Evolutionary conservation across 2,888 invertebrate species (phyloP).

Genomic region (Rhorus exstirpatorius): DNA sequence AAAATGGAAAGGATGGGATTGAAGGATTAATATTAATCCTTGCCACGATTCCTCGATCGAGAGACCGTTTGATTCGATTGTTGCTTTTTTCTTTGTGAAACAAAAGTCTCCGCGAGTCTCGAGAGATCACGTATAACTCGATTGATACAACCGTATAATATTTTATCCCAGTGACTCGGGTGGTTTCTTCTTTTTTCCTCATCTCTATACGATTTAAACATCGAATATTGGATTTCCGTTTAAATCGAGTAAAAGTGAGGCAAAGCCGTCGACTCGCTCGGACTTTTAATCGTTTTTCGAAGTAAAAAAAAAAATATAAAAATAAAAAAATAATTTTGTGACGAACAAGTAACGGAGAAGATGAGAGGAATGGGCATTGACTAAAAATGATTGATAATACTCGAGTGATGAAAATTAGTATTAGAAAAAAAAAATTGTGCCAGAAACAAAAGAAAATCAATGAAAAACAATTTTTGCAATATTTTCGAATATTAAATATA

Average conservation of each 20-base stretch:
- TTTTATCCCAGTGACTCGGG: conserved; percentile 40
- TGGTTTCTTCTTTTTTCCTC: conserved; percentile 10
- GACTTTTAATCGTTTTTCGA: no score
- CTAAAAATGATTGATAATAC: no score
- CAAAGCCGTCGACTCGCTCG: no score
- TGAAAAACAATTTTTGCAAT: no score
- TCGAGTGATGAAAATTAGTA: no score
- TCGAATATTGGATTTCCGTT: conserved; percentile 61
- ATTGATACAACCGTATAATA: conserved; percentile 42
- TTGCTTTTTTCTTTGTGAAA: conserved; percentile 42
- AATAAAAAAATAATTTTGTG: neutral
- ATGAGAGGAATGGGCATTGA: no score
- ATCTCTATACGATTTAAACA: conserved; percentile 49
- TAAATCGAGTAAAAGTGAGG: neutral
- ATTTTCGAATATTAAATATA: no score
- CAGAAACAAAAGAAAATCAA: no score
- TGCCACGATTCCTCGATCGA: conserved; percentile 6
- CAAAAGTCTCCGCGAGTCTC: conserved; percentile 56
- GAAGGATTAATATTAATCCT: conserved; percentile 40
- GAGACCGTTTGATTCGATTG: conserved; percentile 21
- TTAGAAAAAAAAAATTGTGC: no score
- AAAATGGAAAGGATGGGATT: neutral
- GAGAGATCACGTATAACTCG: conserved; percentile 40
- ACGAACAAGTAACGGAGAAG: neutral
- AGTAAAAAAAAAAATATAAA: no score